phyloP scores from a whole-genome alignment of 2,797 vertebrate species.

The Pipistrellus kuhlii region DNA sequence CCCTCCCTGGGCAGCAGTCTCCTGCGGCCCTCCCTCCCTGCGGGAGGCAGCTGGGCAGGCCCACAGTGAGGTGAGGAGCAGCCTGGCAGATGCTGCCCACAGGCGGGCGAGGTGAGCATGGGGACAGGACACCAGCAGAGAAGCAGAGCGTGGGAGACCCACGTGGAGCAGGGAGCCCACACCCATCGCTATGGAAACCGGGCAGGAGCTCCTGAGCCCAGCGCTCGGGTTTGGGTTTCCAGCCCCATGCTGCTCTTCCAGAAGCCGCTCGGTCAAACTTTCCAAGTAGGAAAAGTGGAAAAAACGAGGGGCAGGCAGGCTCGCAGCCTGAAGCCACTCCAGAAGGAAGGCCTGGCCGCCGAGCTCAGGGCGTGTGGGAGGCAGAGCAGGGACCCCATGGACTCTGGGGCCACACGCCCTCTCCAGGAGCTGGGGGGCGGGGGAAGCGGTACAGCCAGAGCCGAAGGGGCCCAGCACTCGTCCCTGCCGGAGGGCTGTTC shows the following conservation, averaged over 20 bases:
- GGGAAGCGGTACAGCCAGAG: not conserved
- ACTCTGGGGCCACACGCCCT: not conserved
- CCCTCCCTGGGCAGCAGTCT: too few relatives aligned
- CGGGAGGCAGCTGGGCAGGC: not conserved
- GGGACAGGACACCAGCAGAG: not conserved
- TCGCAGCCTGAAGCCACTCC: not conserved
- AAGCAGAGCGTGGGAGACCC: not conserved
- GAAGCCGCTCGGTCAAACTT: slow-evolving; percentile 68
- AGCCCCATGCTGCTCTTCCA: not conserved
- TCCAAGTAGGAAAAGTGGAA: slow-evolving; percentile 63
- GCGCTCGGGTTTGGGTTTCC: slow-evolving; percentile 40
- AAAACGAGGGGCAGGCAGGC: not conserved
- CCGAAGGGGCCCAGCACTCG: slow-evolving; percentile 39
- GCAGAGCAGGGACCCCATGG: not conserved
- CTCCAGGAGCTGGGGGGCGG: not conserved
- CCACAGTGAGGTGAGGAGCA: not conserved
- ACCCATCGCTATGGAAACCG: slow-evolving; percentile 27
- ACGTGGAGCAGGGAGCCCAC: not conserved
- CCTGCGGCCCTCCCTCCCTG: not conserved
- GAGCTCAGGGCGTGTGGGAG: not conserved
- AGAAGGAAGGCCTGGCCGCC: not conserved
- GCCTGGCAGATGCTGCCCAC: not conserved
- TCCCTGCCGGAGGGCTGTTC: not conserved
- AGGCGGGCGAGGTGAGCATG: not conserved
- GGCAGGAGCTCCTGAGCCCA: not conserved